Evolutionary conservation across 1,140 invertebrate genomes (phyloP).

Genomic region (Hetaerina americana): DNA sequence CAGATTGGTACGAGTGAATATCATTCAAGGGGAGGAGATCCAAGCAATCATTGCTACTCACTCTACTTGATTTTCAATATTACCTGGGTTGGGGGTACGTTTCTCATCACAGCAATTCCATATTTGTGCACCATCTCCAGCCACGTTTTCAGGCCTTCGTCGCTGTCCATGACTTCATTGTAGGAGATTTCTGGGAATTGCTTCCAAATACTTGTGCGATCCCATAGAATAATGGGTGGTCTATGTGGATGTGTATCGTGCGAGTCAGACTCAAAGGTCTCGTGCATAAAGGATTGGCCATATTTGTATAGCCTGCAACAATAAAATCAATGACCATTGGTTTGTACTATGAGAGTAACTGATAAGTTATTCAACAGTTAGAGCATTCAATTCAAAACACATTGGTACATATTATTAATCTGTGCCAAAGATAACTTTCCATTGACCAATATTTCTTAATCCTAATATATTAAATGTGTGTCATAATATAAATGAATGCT

Average conservation of each 20-base stretch:
- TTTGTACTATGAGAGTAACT: neutral
- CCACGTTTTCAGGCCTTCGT: conserved; percentile 24
- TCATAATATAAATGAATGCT: no score
- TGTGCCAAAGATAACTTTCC: no score
- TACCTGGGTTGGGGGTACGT: conserved; percentile 18
- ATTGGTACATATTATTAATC: no score
- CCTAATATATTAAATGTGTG: no score
- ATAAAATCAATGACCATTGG: neutral
- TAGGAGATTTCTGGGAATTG: conserved; percentile 26
- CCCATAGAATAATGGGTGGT: conserved; percentile 22
- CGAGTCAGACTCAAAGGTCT: conserved; percentile 21
- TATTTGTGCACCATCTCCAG: conserved; percentile 27
- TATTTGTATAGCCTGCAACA: conserved; percentile 24
- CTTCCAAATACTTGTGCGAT: conserved; percentile 23
- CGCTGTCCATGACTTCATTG: conserved; percentile 25
- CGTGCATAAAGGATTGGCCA: conserved; percentile 26
- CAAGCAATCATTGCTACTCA: no score
- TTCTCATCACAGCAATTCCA: conserved; percentile 24
- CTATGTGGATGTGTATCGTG: conserved; percentile 16
- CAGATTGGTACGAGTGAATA: no score
- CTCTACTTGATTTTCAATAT: no score
- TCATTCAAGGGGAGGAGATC: no score
- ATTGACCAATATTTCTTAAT: no score
- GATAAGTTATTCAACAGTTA: no score
- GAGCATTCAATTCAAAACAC: no score